Evolutionary conservation across 2,888 invertebrate species (phyloP), one percentile per base, ranked within the genome.

Genomic region (Seira ritae): DNA sequence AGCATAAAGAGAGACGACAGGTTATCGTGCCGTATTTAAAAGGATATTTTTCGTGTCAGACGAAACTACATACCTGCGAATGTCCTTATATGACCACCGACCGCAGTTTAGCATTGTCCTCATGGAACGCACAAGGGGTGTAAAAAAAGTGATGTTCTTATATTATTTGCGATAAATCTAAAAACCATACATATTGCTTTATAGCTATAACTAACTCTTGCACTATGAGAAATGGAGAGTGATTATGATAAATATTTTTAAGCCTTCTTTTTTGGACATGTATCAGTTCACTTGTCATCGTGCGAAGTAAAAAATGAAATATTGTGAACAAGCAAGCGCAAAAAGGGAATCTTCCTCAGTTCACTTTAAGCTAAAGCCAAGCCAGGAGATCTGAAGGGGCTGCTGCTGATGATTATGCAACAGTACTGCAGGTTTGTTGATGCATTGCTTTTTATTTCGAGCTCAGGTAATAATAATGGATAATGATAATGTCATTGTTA

Each of bases 401-500:
- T 55, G 55, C 6, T 24, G 66, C 55, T 37, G 60, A 37, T 60
- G 82, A 82, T 82, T 77, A 82, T 73, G 82, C 72, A 82, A 82
- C 31, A 31, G 31, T 31, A 31, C n/a, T 31, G 31, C 31, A 31
- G n/a, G n/a, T n/a, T 73, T 77, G 82, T 82, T 77, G 77, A 77
- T 68, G 72, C 77, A 77, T 77, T 72, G 72, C 77, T 68, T 82
- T 17, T 55, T 42, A 8, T 42, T 55, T 77, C 71, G 68, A 82
- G 76, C 82, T 68, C 82, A 72, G 71, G 76, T 55, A 12, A 55
- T 55, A 55, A 55, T 82, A 82, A 82, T 82, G 72, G 82, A 55
- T 82, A 82, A 82, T 82, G 82, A 55, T 82, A 82, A 82, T 82
- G 82, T 82, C 82, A 82, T 77, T 82, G 62, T 77, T 77, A 76